Percentiles rank a stretch among this genome's conserved stretches.
phyloP scores from a whole-genome alignment of 1,140 invertebrate species.

The Pogonomyrmex californicus region DNA sequence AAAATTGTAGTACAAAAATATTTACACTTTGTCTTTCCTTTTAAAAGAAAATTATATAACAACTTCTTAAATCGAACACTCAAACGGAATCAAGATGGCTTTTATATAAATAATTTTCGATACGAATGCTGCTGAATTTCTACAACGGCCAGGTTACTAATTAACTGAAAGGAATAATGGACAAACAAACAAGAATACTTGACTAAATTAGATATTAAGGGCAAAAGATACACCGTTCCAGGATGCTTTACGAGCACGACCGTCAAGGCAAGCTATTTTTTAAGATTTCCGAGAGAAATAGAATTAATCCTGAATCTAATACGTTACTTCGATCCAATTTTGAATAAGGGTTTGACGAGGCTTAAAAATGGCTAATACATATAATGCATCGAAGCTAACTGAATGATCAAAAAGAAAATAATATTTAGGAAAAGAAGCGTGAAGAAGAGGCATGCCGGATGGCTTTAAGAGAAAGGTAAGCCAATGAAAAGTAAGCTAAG shows the following conservation, averaged over 20 bases:
- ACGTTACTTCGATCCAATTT: constrained; percentile 14
- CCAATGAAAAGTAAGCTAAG: constrained; percentile 37
- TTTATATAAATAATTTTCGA: not conserved
- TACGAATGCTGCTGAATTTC: constrained; percentile 13
- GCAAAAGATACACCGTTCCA: constrained; percentile 41
- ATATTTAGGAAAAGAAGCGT: not conserved
- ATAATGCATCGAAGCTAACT: constrained; percentile 29
- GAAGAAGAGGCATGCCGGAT: constrained; percentile 34
- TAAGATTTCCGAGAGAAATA: not conserved
- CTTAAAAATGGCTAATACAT: constrained; percentile 35
- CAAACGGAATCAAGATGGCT: not conserved
- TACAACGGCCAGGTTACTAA: constrained; percentile 22
- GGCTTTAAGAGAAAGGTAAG: constrained; percentile 17
- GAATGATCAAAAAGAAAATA: constrained; percentile 36
- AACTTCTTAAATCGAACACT: not conserved
- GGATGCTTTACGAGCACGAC: constrained; percentile 41
- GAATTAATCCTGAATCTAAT: constrained; percentile 19
- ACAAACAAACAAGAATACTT: constrained; percentile 32
- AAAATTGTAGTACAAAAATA: not conserved
- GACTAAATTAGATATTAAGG: constrained; percentile 29
- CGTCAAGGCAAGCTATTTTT: constrained; percentile 17
- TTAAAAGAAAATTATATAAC: not conserved
- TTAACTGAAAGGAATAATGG: not conserved
- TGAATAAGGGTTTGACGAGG: constrained; percentile 5
- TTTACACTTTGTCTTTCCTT: not conserved